A percentile compares a stretch with the other conserved stretches of the same genome.
These are phyloP conservation scores for Anguilla marmorata DNA, from an alignment of 2,797 vertebrate species.

Conservation along the genomic window DNA sequence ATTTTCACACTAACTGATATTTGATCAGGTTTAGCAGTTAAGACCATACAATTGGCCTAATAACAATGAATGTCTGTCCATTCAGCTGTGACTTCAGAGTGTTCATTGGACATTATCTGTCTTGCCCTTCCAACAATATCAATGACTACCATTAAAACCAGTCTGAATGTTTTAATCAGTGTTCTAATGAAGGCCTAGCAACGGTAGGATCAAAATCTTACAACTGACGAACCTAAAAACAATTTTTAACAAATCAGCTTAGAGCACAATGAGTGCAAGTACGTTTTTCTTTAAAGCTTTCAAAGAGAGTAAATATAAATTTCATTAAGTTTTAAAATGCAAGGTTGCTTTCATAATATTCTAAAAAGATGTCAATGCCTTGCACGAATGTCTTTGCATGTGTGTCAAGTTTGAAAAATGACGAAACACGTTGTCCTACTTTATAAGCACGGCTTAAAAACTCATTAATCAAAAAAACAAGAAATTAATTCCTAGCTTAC, in stretches of 20 bases:
- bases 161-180: background rate
- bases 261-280: background rate
- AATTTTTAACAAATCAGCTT: background rate
- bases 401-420: background rate
- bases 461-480: background rate
- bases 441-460: background rate
- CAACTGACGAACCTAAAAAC: background rate
- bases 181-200: background rate
- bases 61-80: background rate
- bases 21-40: background rate
- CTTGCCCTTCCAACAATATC: background rate
- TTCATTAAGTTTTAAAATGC: slow-evolving; percentile 6
- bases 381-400: background rate
- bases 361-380: background rate
- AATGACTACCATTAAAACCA: background rate
- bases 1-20: background rate
- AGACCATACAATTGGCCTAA: background rate
- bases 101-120: background rate
- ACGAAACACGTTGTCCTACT: background rate
- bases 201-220: background rate
- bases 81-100: background rate
- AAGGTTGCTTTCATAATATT: background rate
- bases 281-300: background rate
- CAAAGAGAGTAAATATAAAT: background rate
- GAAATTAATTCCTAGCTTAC: background rate